A percentile compares a stretch with the other conserved stretches of the same genome.
phyloP scores from a whole-genome alignment of 2,113 vertebrate species.

The Catharus fuscescens region DNA sequence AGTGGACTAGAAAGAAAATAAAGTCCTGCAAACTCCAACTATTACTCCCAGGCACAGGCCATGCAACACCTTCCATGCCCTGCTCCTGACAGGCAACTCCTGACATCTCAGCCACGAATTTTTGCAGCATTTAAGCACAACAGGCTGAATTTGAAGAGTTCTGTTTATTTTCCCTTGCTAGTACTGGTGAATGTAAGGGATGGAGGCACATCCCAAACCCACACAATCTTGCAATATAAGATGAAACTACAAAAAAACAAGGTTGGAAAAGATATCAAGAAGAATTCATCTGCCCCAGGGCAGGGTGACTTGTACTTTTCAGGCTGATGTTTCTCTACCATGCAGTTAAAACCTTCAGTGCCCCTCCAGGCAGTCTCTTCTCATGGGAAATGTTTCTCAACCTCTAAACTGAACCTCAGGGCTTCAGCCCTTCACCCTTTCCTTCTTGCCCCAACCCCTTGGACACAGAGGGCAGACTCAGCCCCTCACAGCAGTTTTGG shows the following conservation, averaged over 20 bases:
- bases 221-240: neutral
- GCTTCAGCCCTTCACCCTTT: neutral
- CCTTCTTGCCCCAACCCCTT: neutral
- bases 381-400: neutral
- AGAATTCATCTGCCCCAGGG: neutral
- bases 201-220: neutral
- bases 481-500: neutral
- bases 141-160: neutral
- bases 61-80: neutral
- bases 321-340: neutral
- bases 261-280: neutral
- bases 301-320: neutral
- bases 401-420: neutral
- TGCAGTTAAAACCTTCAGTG: neutral
- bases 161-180: neutral
- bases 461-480: neutral
- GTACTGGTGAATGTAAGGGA: neutral
- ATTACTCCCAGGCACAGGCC: accelerated
- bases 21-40: neutral
- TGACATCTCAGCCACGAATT: neutral
- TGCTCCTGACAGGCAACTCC: neutral
- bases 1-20: neutral
- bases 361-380: neutral
- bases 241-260: neutral
- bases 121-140: neutral